Evolutionary conservation across 2,113 vertebrate genomes (phyloP).

Genomic region (Hypanus sabinus): DNA sequence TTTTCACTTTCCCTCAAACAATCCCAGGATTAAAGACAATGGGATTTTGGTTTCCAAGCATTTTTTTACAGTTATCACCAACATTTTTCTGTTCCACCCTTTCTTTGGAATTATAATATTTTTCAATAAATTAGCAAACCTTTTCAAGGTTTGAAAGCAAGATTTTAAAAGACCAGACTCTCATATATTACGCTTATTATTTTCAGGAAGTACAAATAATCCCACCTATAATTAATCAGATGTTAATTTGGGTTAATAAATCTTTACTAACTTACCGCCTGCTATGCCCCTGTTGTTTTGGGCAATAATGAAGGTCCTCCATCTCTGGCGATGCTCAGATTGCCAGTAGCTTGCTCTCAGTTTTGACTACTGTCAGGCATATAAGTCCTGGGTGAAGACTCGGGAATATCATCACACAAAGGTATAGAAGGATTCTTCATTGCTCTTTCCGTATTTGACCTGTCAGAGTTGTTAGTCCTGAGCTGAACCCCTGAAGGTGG

Average conservation of each 20-base stretch:
- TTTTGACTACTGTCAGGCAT: too few relatives aligned
- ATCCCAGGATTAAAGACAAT: not conserved
- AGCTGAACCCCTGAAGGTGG: too few relatives aligned
- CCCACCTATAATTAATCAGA: not conserved
- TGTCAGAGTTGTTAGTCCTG: too few relatives aligned
- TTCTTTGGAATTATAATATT: not conserved
- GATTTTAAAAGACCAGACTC: not conserved
- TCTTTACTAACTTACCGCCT: not conserved
- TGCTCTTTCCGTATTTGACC: too few relatives aligned
- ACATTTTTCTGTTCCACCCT: not conserved
- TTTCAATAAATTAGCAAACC: not conserved
- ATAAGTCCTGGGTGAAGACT: too few relatives aligned
- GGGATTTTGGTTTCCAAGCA: too few relatives aligned
- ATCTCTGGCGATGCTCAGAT: too few relatives aligned
- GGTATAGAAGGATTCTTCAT: too few relatives aligned
- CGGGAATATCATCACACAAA: too few relatives aligned
- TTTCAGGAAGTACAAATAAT: not conserved
- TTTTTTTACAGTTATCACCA: not conserved
- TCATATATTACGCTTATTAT: not conserved
- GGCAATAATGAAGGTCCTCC: too few relatives aligned
- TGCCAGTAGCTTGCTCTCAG: too few relatives aligned
- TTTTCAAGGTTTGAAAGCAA: not conserved
- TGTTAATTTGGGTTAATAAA: not conserved
- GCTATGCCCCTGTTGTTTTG: too few relatives aligned
- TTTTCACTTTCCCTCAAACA: not conserved